Evolutionary conservation across 2,888 invertebrate species (phyloP).

Genomic region (Amiota communis): DNA sequence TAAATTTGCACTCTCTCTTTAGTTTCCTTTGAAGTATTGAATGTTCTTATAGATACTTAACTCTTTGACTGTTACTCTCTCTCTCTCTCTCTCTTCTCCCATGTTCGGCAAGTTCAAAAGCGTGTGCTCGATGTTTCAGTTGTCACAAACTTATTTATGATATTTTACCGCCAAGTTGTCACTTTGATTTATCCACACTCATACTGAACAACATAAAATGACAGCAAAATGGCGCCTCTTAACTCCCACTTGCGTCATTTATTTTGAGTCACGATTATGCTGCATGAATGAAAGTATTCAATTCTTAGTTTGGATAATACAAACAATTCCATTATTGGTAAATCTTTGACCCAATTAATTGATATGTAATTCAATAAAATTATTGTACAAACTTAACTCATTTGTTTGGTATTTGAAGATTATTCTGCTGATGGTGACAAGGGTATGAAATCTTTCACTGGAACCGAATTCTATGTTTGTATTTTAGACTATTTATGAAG

Average conservation of each 20-base stretch:
- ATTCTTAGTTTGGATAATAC: too few relatives aligned
- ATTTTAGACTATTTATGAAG: slow-evolving; percentile 60
- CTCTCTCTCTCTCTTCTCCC: slow-evolving; percentile 18
- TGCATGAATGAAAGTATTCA: too few relatives aligned
- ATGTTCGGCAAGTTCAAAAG: slow-evolving; percentile 14
- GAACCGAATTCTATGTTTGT: too few relatives aligned
- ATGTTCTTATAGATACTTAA: too few relatives aligned
- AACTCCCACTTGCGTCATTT: slow-evolving; percentile 40
- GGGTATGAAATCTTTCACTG: too few relatives aligned
- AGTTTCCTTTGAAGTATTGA: neutral
- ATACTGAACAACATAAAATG: slow-evolving; percentile 24
- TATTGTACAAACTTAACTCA: too few relatives aligned
- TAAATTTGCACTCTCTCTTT: neutral
- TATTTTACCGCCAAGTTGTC: slow-evolving; percentile 42
- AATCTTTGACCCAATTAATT: too few relatives aligned
- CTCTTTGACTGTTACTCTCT: neutral
- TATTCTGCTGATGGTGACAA: too few relatives aligned
- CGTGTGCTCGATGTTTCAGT: slow-evolving; percentile 12
- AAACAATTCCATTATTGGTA: too few relatives aligned
- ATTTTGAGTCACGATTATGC: neutral
- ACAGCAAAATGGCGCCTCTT: slow-evolving; percentile 13
- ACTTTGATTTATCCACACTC: slow-evolving; percentile 45
- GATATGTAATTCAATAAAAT: too few relatives aligned
- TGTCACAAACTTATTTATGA: slow-evolving; percentile 48
- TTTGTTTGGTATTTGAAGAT: too few relatives aligned